Percentiles rank a stretch among this genome's conserved stretches.
Evolutionary conservation across 2,888 invertebrate species (phyloP).

Genomic region (Macrophya annulata): DNA sequence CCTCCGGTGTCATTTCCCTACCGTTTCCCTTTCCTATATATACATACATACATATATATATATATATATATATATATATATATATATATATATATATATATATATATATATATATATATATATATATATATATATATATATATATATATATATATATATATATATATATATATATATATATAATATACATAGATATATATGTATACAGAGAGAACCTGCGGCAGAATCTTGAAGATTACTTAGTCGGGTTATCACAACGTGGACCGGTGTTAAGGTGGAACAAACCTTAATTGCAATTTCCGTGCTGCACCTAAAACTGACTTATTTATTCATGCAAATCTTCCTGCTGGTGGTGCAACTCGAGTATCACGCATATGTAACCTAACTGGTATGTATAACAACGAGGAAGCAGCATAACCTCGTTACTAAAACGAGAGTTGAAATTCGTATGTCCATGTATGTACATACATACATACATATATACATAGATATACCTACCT

Average conservation of each 20-base stretch:
- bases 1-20: constrained; percentile 14
- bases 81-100: neutral
- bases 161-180: neutral
- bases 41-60: neutral
- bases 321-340: constrained; percentile 42
- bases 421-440: neutral
- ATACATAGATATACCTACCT: no score
- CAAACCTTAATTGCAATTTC: constrained; percentile 41
- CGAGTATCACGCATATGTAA: constrained; percentile 16
- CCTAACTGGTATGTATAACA: neutral
- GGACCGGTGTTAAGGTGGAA: neutral
- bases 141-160: neutral
- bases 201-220: neutral
- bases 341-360: neutral
- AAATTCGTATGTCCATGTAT: neutral
- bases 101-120: neutral
- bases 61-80: neutral
- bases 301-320: neutral
- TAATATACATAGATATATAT: neutral
- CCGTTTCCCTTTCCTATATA: constrained; percentile 35
- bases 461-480: no score
- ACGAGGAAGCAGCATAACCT: neutral
- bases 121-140: neutral
- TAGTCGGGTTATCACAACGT: constrained; percentile 18
- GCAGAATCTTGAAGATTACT: neutral